These are phyloP conservation scores for Zingel zingel DNA, from an alignment of 2,113 vertebrate species.

Conservation along the genomic window DNA sequence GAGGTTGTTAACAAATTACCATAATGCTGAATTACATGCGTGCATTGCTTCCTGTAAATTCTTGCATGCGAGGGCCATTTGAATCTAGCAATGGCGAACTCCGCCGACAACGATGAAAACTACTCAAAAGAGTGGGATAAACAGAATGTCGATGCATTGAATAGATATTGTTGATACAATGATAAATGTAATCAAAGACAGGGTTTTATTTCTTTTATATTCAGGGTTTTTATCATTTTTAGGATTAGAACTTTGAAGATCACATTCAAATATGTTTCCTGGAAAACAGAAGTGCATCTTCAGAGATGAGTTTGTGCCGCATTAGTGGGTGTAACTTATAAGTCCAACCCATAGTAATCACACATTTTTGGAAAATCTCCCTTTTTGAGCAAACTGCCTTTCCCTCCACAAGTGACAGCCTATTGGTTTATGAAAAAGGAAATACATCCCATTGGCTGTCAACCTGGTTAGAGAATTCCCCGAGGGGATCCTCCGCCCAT, in stretches of 20 bases:
- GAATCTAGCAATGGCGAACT: too few relatives aligned
- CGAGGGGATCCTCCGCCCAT: neutral
- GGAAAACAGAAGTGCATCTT: too few relatives aligned
- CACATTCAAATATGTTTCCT: neutral
- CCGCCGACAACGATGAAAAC: too few relatives aligned
- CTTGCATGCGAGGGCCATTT: too few relatives aligned
- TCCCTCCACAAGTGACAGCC: neutral
- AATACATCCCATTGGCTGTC: neutral
- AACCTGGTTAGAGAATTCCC: slow-evolving; percentile 6
- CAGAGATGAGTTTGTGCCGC: too few relatives aligned
- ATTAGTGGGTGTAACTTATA: too few relatives aligned
- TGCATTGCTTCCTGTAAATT: too few relatives aligned
- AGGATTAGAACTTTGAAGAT: neutral
- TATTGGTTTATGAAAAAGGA: neutral
- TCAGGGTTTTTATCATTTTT: neutral
- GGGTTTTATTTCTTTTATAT: neutral
- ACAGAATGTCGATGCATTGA: too few relatives aligned
- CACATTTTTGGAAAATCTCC: neutral
- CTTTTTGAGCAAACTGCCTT: slow-evolving; percentile 1
- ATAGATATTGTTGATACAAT: neutral
- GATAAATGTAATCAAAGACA: neutral
- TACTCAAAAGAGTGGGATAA: too few relatives aligned
- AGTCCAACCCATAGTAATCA: too few relatives aligned
- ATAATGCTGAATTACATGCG: too few relatives aligned
- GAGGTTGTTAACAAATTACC: too few relatives aligned